Base-by-base conservation (phyloP, 2,797 vertebrate species). In the Spinus olivaceus region DNA sequence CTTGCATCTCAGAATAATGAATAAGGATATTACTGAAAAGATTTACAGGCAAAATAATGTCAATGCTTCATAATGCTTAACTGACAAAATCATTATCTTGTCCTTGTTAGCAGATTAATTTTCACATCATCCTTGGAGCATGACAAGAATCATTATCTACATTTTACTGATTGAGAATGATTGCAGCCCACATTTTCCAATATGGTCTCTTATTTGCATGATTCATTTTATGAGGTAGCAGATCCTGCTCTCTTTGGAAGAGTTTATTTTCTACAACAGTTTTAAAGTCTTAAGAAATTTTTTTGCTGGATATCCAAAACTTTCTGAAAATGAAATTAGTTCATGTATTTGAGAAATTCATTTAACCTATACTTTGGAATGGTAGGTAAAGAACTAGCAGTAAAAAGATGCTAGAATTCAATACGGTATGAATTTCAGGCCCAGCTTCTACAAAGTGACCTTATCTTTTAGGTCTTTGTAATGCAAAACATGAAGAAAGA, bases 51-150 rank as follows among this genome's bases (percentile, higher is more conserved):
- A 89, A 94, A 91, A 50, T 86, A 61, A 50, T 81, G 64, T 54
- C 57, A 71, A 7, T 46, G 13, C 11, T 80, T 82, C 63, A 44
- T 78, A 81, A 70, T n/a, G 30, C 27, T 89, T 88, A 87, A 86
- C 65, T 69, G 57, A 85, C 44, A 92, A 92, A 92, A 86, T 77
- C 41, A 63, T 66, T 85, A 86, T 88, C 72, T 83, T 74, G 22
- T 81, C 35, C 71, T 72, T 69, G 27, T 83, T 90, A 94, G 35
- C 18, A 89, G 57, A 89, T 86, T 79, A 86, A 95, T 86, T 73
- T 88, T 92, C 25, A 33, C 39, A 54, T 74, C 65, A 65, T 83
- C 49, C 57, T 67, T 74, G 46, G 59, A 78, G 47, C 61, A 74
- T 81, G 64, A 89, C 32, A 94, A 82, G 90, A 84, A 78, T 81